Conservation (phyloP, 2,797 vertebrate species). For the Centropyge bicolor region DNA sequence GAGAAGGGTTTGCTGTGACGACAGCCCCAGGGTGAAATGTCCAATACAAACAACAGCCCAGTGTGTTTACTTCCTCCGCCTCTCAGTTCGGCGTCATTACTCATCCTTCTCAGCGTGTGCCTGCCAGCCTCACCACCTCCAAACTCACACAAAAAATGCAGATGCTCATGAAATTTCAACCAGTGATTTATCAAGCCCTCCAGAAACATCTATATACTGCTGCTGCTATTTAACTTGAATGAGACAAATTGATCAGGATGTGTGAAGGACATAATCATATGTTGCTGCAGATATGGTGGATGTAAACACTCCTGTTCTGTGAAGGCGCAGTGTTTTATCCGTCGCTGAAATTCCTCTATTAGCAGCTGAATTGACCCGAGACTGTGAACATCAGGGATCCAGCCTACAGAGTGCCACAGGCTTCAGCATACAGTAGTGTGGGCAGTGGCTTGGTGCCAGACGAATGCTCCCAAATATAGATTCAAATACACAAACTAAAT, state of each 20-base stretch:
- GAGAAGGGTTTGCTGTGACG: constrained; percentile 51
- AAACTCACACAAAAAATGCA: constrained; percentile 65
- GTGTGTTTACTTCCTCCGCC: constrained; percentile 68
- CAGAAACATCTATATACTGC: constrained; percentile 42
- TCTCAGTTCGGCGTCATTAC: constrained; percentile 67
- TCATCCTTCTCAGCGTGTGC: constrained; percentile 72
- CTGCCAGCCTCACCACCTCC: constrained; percentile 63
- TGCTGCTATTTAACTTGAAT: constrained; percentile 52
- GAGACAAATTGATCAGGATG: constrained; percentile 55
- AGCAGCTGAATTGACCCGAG: constrained; percentile 11
- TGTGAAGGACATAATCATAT: constrained; percentile 40
- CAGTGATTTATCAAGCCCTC: constrained; percentile 65
- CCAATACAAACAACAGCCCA: constrained; percentile 74
- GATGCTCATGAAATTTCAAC: constrained; percentile 63
- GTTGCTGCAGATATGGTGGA: constrained; percentile 32
- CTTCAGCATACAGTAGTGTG: constrained; percentile 13
- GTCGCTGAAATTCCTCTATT: constrained; percentile 17
- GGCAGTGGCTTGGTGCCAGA: constrained; percentile 39
- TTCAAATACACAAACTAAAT: constrained; percentile 52
- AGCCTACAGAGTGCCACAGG: background rate
- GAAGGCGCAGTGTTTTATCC: constrained; percentile 11
- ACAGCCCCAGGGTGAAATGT: constrained; percentile 69
- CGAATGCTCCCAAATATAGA: constrained; percentile 42
- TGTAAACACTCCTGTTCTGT: constrained; percentile 34
- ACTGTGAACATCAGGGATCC: background rate